Conservation (phyloP, 1,140 invertebrate species). For the Diabrotica virgifera region DNA sequence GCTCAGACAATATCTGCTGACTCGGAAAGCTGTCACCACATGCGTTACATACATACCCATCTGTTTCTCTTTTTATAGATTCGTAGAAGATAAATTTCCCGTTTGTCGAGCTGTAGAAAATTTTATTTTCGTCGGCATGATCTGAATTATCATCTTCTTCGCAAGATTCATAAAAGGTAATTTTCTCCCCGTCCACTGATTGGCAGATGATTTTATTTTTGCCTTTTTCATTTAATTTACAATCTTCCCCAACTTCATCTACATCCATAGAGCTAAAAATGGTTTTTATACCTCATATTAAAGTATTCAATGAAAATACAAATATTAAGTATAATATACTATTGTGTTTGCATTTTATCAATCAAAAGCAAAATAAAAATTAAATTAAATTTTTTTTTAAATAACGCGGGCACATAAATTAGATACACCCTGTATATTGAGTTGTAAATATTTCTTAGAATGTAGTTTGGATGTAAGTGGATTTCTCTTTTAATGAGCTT, state of each 20-base stretch:
- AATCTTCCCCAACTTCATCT: background rate
- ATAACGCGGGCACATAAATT: too few relatives aligned
- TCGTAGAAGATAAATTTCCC: background rate
- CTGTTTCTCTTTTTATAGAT: background rate
- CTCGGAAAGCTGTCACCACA: constrained; percentile 12
- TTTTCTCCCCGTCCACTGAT: background rate
- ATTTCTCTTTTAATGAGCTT: too few relatives aligned
- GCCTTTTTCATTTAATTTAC: background rate
- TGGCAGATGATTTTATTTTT: background rate
- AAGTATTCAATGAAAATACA: background rate
- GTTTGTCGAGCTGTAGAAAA: background rate
- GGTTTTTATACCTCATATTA: background rate
- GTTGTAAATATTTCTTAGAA: too few relatives aligned
- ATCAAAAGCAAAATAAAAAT: too few relatives aligned
- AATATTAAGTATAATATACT: too few relatives aligned
- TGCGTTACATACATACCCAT: constrained; percentile 6
- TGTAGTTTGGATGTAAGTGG: too few relatives aligned
- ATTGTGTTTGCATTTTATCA: too few relatives aligned
- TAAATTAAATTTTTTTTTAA: too few relatives aligned
- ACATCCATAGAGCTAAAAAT: background rate
- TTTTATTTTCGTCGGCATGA: background rate
- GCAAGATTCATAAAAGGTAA: background rate
- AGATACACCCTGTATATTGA: too few relatives aligned
- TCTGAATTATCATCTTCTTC: background rate
- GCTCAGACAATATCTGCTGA: constrained; percentile 4